These are phyloP conservation scores for Ormyrus nitidulus DNA, from an alignment of 2,888 invertebrate species.

Conservation along the genomic window DNA sequence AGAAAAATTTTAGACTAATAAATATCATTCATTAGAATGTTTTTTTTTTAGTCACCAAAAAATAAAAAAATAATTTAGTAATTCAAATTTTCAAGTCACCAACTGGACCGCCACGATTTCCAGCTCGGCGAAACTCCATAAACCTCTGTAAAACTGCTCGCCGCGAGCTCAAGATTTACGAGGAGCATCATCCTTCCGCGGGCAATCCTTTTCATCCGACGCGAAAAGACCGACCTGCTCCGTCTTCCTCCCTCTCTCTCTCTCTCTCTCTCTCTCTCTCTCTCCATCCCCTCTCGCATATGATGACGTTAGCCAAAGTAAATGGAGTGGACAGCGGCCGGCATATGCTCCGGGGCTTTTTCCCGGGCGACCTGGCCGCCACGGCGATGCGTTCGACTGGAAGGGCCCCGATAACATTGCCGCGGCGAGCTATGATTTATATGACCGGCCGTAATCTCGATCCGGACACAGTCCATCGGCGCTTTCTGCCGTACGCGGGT, in stretches of 20 bases:
- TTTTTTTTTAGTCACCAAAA: too few relatives aligned
- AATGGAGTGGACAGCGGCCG: conserved; percentile 76
- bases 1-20: too few relatives aligned
- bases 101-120: neutral
- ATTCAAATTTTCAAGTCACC: neutral
- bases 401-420: conserved; percentile 72
- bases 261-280: too few relatives aligned
- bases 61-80: too few relatives aligned
- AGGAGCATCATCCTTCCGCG: neutral
- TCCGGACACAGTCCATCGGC: conserved; percentile 68
- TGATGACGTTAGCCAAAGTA: conserved; percentile 60
- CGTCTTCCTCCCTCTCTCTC: too few relatives aligned
- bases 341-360: conserved; percentile 69
- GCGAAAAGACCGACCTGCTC: neutral
- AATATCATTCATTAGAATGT: too few relatives aligned
- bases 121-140: neutral
- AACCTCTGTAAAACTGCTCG: neutral
- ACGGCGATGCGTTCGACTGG: conserved; percentile 66
- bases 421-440: conserved; percentile 64
- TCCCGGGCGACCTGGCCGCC: neutral
- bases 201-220: neutral
- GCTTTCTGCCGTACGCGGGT: neutral
- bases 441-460: conserved; percentile 68
- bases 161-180: too few relatives aligned
- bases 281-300: neutral